Evolutionary conservation across 2,797 vertebrate species (phyloP), one percentile per base, ranked within the genome.

Genomic region (Sebastes iracundus): DNA sequence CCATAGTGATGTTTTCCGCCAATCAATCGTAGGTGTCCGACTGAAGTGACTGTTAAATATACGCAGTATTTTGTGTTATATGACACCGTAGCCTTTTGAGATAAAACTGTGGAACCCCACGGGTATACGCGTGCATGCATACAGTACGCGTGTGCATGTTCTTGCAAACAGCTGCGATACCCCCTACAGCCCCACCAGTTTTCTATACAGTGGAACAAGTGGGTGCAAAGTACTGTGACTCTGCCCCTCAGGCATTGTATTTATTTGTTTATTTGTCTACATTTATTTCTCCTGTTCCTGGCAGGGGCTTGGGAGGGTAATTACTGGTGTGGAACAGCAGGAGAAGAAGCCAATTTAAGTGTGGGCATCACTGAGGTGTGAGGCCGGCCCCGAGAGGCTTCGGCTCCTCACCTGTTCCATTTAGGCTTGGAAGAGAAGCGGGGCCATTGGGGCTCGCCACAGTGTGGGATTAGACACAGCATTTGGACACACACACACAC

Each of bases 261-360:
- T 82, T 91, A 90, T 91, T 88, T 94, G 81, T 93, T 88, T 92
- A 89, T 94, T 90, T 93, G 85, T 93, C 87, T 89, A 80, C 78
- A 80, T 92, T 81, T 71, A 88, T 90, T 89, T 78, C 79, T 85
- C 38, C 80, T 86, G 77, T 84, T 84, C 66, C 66, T 88, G 80
- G 32, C 56, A 78, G 67, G 59, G 81, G 71, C 69, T 83, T 70
- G 65, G 88, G 88, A 88, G 87, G 77, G 87, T 90, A 91, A 92
- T 93, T 92, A 93, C 89, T 93, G 90, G 79, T 92, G 89, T 90
- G 90, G 91, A 94, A 93, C 90, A 86, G 78, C 71, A 79, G 75
- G 85, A 90, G 85, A 90, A 89, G 90, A 92, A 93, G 91, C 86
- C 93, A 91, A 93, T 94, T 94, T 94, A 89, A 90, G 88, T 77